These are phyloP conservation scores for Gymnobelideus leadbeateri DNA, from an alignment of 2,113 vertebrate species.

Conservation along the genomic window DNA sequence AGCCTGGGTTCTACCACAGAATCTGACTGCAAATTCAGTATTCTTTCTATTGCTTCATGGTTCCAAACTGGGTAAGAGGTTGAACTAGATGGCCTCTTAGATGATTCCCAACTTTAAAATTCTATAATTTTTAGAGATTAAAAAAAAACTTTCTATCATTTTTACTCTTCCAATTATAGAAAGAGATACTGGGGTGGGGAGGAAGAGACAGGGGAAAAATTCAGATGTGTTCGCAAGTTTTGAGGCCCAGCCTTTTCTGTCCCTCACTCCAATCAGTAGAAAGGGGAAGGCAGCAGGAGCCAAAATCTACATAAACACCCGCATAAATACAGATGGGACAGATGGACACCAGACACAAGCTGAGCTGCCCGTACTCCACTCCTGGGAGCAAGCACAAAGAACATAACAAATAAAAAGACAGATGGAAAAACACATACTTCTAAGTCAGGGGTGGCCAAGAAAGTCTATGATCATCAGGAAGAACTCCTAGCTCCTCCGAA, in stretches of 20 bases:
- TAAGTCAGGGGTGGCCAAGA: background rate
- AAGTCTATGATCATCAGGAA: background rate
- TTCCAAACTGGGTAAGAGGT: background rate
- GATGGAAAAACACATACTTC: background rate
- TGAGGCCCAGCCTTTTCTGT: background rate
- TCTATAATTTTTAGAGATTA: background rate
- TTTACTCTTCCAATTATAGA: background rate
- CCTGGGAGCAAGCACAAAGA: background rate
- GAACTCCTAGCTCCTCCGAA: background rate
- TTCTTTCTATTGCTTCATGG: background rate
- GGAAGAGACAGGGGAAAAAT: background rate
- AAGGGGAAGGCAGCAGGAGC: background rate
- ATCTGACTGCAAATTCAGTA: background rate
- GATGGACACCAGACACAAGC: background rate
- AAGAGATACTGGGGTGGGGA: background rate
- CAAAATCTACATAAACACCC: background rate
- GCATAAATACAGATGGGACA: background rate
- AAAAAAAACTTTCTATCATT: background rate
- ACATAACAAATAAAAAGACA: background rate
- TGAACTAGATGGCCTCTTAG: background rate
- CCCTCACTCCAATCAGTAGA: background rate
- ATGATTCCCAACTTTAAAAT: background rate
- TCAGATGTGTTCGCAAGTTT: background rate
- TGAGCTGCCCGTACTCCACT: background rate
- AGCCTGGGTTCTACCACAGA: background rate